A percentile compares a stretch with the other conserved stretches of the same genome.
phyloP scores from a whole-genome alignment of 2,888 invertebrate species.

The Lottia gigantea region DNA sequence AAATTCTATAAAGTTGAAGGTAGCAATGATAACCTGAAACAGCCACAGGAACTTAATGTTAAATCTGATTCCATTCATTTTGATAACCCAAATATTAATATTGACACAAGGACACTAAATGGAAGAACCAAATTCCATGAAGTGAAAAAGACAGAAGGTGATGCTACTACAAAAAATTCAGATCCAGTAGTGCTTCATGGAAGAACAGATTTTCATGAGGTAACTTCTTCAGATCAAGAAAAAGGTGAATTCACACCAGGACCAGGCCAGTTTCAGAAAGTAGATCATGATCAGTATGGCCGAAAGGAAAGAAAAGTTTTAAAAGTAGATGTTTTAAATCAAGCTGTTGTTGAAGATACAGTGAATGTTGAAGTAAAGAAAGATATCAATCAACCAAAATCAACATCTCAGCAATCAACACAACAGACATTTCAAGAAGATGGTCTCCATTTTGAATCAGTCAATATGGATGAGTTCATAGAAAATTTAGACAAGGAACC shows the following conservation, averaged over 20 bases:
- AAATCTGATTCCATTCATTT: no score
- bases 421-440: slow-evolving; percentile 3
- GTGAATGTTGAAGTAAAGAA: background rate
- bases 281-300: background rate
- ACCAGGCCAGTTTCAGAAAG: background rate
- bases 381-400: background rate
- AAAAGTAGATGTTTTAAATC: background rate
- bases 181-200: no score
- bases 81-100: no score
- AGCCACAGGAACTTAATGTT: no score
- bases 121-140: no score
- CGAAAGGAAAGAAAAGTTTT: background rate
- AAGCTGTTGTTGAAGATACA: background rate
- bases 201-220: no score
- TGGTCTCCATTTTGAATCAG: background rate
- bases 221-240: background rate
- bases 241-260: background rate
- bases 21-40: no score
- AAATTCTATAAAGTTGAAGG: no score
- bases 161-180: no score
- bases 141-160: no score
- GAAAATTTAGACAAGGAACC: slow-evolving; percentile 1
- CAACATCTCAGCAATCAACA: background rate
- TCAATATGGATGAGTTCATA: background rate
- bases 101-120: no score